A percentile compares a stretch with the other conserved stretches of the same genome.
phyloP scores from a whole-genome alignment of 2,888 invertebrate species.

The Lepetodrilus schrolli region DNA sequence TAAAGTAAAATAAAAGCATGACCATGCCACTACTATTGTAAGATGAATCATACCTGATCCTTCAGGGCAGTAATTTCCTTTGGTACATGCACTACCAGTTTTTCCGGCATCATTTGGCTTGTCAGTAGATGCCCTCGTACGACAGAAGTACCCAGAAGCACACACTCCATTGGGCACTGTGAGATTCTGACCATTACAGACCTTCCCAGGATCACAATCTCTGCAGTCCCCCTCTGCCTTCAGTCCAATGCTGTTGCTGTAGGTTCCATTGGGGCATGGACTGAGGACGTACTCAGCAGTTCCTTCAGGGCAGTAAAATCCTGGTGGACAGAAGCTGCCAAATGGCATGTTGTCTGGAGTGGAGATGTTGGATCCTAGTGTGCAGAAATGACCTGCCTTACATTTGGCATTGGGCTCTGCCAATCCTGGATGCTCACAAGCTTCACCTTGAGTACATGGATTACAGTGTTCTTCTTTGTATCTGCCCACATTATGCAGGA shows the following conservation, averaged over 20 bases:
- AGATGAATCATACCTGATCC: conserved; percentile 65
- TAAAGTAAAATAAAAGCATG: too few relatives aligned
- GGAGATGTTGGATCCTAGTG: conserved; percentile 54
- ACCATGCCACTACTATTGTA: too few relatives aligned
- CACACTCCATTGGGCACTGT: conserved; percentile 67
- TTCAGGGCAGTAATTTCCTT: conserved; percentile 69
- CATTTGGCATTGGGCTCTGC: conserved; percentile 57
- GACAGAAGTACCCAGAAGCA: conserved; percentile 71
- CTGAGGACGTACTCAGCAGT: conserved; percentile 59
- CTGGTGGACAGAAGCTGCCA: conserved; percentile 69
- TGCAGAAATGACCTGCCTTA: conserved; percentile 69
- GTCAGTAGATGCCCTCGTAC: conserved; percentile 60
- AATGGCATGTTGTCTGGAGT: conserved; percentile 50
- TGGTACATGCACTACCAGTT: conserved; percentile 70
- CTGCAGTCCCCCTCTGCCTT: conserved; percentile 59
- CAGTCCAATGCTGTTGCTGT: conserved; percentile 67
- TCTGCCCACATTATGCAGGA: conserved; percentile 54
- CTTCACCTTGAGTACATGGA: conserved; percentile 63
- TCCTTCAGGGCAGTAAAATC: conserved; percentile 69
- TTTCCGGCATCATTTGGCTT: conserved; percentile 70
- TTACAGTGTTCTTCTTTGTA: conserved; percentile 64
- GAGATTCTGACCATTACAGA: conserved; percentile 65
- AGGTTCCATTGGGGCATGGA: conserved; percentile 72
- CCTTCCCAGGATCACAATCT: conserved; percentile 68
- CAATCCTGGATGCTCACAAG: conserved; percentile 68